Base-by-base conservation (phyloP, 2,888 invertebrate genomes). In the Trachelus stipa region DNA sequence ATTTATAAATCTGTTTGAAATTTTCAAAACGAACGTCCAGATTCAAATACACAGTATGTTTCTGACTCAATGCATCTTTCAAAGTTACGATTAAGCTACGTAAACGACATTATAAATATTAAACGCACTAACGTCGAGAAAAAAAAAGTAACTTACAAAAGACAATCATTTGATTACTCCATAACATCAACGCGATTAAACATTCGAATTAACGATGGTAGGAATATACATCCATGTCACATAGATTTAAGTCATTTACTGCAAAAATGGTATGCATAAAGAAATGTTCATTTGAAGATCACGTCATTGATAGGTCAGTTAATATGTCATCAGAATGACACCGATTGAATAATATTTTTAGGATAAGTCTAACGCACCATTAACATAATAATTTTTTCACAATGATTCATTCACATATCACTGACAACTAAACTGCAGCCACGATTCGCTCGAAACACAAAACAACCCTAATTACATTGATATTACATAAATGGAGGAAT, bases 1-100 rank as follows among this genome's bases (percentile, higher is more conserved):
- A 79, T 77, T 76, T 73, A 81, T 76, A 77, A 77, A 76, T 75
- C 75, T 79, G 73, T 35, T 73, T 71, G 69, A 34, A 73, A 34
- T 23, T 56, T 56, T 56, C 56, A 56, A 56, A 56, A 56, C 71
- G 71, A 31, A 34, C 31, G 12, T 71, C 71, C 71, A 71, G 56
- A 71, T 71, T 71, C 71, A 34, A 71, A 71, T 34, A 23, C 56
- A 9, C 56, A 56, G 9, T 56, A 56, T 56, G 56, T 56, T 56
- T 56, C 56, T 56, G 23, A 56, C 56, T 56, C 56, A 56, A 56
- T 56, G 23, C 56, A 56, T 56, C 56, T 56, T 56, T 56, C 56
- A 9, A 56, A 56, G 23, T 56, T 56, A 23, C 9, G 23, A 9
- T 56, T 9, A 2, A 23, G 23, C 56, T 56, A 56, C 23, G 23